These are phyloP conservation scores for Pelmatolapia mariae DNA, from an alignment of 2,113 vertebrate genomes.

Conservation along the genomic window DNA sequence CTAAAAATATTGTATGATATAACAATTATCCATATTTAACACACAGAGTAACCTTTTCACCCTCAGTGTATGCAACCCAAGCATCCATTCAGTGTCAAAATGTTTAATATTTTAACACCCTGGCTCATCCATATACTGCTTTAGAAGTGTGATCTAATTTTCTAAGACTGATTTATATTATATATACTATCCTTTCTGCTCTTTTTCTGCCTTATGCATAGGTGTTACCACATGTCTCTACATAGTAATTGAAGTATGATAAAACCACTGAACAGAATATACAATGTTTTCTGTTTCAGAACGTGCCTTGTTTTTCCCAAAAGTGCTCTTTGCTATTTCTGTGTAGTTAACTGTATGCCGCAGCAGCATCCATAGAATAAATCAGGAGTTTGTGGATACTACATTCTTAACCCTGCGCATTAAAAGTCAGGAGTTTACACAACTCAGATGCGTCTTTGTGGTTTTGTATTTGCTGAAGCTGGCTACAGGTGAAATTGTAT, in stretches of 20 bases:
- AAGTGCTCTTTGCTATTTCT: neutral
- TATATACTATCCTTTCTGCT: neutral
- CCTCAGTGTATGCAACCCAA: neutral
- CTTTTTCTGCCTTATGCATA: neutral
- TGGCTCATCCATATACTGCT: neutral
- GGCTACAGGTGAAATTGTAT: conserved; percentile 6
- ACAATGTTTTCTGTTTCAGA: neutral
- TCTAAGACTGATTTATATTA: neutral
- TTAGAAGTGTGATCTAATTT: neutral
- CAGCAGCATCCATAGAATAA: neutral
- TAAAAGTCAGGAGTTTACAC: neutral
- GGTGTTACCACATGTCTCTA: neutral
- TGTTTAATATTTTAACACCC: neutral
- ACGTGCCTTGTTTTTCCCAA: neutral
- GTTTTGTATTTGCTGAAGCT: neutral
- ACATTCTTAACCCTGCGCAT: neutral
- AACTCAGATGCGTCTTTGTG: neutral
- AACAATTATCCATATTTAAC: neutral
- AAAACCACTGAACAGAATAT: neutral
- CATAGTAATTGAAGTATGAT: neutral
- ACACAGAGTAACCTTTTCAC: neutral
- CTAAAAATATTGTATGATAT: neutral
- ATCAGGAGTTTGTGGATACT: neutral
- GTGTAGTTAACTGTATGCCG: neutral
- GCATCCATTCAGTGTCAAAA: neutral